phyloP scores from a whole-genome alignment of 2,888 invertebrate genomes.

The Andrena trimmerana region DNA sequence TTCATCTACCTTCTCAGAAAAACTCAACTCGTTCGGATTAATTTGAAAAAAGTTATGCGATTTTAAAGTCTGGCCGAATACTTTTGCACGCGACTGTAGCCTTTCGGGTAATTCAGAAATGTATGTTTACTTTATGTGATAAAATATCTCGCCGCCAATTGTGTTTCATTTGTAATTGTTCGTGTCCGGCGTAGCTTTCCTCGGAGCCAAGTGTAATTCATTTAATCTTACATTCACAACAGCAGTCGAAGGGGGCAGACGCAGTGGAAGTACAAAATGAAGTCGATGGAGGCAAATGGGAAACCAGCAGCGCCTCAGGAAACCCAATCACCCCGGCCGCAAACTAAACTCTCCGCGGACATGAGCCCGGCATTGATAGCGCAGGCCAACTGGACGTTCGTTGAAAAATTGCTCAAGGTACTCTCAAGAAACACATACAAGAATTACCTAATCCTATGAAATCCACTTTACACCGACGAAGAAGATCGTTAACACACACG shows the following conservation, averaged over 20 bases:
- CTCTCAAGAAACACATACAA: too few species aligned
- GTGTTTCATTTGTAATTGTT: background rate
- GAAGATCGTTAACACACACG: background rate
- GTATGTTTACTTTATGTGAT: background rate
- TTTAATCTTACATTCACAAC: background rate
- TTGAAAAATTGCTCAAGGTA: constrained; percentile 98
- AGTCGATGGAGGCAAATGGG: constrained; percentile 82
- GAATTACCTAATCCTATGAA: background rate
- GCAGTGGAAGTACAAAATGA: constrained; percentile 85
- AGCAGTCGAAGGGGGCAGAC: constrained; percentile 83
- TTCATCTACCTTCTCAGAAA: too few species aligned
- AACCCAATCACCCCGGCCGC: constrained; percentile 83
- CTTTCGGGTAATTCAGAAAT: background rate
- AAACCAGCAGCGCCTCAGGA: constrained; percentile 81
- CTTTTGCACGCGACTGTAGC: too few species aligned
- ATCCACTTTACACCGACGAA: background rate
- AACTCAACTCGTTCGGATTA: too few species aligned
- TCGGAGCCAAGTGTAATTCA: background rate
- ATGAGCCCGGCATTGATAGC: constrained; percentile 96
- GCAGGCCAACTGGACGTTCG: constrained; percentile 99
- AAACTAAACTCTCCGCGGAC: constrained; percentile 87
- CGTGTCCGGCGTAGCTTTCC: background rate
- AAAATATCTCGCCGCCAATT: background rate
- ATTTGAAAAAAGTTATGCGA: too few species aligned
- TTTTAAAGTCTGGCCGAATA: too few species aligned